Base-by-base conservation (phyloP, 1,140 invertebrate species). In the Lepeophtheirus salmonis region DNA sequence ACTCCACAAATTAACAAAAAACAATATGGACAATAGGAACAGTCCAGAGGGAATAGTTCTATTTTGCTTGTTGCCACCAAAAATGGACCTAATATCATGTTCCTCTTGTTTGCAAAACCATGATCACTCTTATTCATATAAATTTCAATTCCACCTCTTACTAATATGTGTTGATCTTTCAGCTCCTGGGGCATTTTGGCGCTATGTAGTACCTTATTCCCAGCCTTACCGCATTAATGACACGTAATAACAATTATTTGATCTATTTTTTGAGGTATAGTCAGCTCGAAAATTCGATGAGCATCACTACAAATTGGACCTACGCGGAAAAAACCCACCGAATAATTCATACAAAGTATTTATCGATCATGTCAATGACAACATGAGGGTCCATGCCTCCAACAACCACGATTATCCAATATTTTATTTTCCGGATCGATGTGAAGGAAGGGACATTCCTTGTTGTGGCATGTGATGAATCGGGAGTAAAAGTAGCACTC, bases 341-440 rank as follows among this genome's bases (percentile, higher is more conserved):
- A 71, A 71, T 97, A 99, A 69, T 92, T 92, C 71, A 88, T 86
- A 72, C 96, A 99, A 1, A 98, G 74, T 10, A 98, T 89, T 64
- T 95, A 76, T 30, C 94, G 75, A 0, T 97, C 88, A 71, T 99
- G 96, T 61, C 95, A 75, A 72, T 98, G 94, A 63, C 97, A 79
- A 72, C 96, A 99, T 61, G 89, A 81, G 0, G 95, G 94, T 0
- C 95, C 96, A 73, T 99, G 95, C 63, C 96, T 78, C 70, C 96
- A 99, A 72, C 99, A 99, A 2, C 96, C 96, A 69, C 96, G 75
- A 71, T 99, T 95, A 71, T 98, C 94, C 74, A 95, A 89, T 50
- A 97, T 90, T 78, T 98, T 98, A 67, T 86, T 89, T 70, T 98
- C 92, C 3, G 96, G 96, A 74, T 99, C 96, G 68, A 99, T 98